phyloP scores from a whole-genome alignment of 2,797 vertebrate species.

The Pseudochromis fuscus region DNA sequence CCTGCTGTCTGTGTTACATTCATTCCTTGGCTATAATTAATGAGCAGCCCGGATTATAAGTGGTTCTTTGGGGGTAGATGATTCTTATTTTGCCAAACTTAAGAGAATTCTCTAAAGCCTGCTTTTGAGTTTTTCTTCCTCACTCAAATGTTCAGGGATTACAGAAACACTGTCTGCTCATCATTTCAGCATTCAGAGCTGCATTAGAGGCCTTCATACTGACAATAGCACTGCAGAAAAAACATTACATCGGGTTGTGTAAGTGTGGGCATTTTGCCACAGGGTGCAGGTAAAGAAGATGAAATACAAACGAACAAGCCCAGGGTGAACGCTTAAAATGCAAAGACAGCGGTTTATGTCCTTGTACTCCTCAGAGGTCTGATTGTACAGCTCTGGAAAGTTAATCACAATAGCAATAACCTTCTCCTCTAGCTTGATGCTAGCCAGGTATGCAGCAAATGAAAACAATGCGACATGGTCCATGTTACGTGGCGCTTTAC shows the following conservation, averaged over 20 bases:
- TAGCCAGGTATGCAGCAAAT: conserved; percentile 23
- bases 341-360: conserved; percentile 34
- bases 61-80: conserved; percentile 35
- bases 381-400: conserved; percentile 41
- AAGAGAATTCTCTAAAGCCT: conserved; percentile 11
- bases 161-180: conserved; percentile 43
- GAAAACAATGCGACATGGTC: conserved; percentile 10
- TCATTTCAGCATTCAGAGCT: conserved; percentile 33
- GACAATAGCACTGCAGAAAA: conserved; percentile 12
- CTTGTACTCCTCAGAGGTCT: conserved; percentile 37
- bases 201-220: conserved; percentile 16
- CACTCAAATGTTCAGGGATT: conserved; percentile 40
- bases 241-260: conserved; percentile 30
- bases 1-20: conserved; percentile 27
- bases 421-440: conserved; percentile 22
- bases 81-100: conserved; percentile 38
- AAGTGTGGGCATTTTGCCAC: conserved; percentile 28
- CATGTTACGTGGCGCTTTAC: not conserved
- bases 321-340: conserved; percentile 42
- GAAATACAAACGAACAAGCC: conserved; percentile 27
- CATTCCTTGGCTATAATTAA: conserved; percentile 65
- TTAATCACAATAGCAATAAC: conserved; percentile 37
- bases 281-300: conserved; percentile 34
- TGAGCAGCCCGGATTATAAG: conserved; percentile 21
- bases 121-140: conserved; percentile 25